Evolutionary conservation across 30 jellyfish, hydroid and myxozoan genomes (phyloP), one percentile per base, ranked within the genome.

Genomic region (Turritopsis rubra): DNA sequence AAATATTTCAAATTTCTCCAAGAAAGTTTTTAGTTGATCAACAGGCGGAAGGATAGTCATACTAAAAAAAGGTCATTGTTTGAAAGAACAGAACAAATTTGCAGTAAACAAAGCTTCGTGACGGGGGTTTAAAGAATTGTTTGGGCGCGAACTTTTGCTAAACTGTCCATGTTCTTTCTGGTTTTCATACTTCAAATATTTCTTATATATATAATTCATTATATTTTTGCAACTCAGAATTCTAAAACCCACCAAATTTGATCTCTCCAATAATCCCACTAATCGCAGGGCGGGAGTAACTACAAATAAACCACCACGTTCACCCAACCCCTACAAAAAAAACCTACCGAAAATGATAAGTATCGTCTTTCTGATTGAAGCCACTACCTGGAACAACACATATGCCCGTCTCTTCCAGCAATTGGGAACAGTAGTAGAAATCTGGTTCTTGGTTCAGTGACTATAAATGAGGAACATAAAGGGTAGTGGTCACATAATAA

Each of bases 351-450:
- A 95, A 95, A 79, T 95, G 99, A 81, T 66, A 82, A 17, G 97
- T 95, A n/a, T 93, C 97, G 9, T 89, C 95, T 79, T 73, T 75
- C 79, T 95, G 99, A 7, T 89, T 94, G 54, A 95, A 95, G 21
- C 99, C 99, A 71, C 96, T 89, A 1, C 99, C 99, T 1, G 99
- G 99, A n/a, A 95, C 99, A 28, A 95, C 99, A 75, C 99, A 95
- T 29, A 95, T 78, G 1, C 99, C 99, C 1, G 96, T 88, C 80
- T 89, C 95, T 79, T 91, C 95, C 71, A 95, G 87, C 66, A 95
- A 80, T 28, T 79, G 76, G 27, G 83, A 75, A 89, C 99, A 95
- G 87, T 95, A 95, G 77, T 82, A 88, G 81, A 89, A 90, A 66
- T 95, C 99, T 1, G 99, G 97, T 29, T 81, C 93, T 71, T 92